Evolutionary conservation across 2,888 invertebrate genomes (phyloP).

Genomic region (Drosophila neutralis): DNA sequence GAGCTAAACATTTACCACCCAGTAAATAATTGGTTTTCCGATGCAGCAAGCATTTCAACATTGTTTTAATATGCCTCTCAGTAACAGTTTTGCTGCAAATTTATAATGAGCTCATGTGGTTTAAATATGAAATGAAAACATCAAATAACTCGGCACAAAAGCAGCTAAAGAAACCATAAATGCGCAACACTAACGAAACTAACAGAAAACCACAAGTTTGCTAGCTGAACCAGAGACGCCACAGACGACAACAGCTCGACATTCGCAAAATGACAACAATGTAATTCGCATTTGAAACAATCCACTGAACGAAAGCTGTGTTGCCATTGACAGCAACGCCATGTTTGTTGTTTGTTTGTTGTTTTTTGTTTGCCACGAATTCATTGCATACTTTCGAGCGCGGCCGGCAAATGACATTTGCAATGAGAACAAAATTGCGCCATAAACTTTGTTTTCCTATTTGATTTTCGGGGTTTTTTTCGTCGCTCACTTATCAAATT

Average conservation of each 20-base stretch:
- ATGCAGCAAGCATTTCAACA: neutral
- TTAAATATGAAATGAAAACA: constrained; percentile 13
- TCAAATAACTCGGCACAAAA: constrained; percentile 13
- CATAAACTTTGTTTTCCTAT: constrained; percentile 35
- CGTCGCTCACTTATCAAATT: constrained; percentile 55
- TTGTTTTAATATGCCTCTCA: constrained; percentile 1
- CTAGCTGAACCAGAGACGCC: constrained; percentile 6
- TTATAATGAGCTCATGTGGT: neutral
- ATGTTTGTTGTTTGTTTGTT: neutral
- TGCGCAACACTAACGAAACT: constrained; percentile 9
- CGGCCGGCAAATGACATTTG: constrained; percentile 37
- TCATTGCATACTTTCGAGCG: constrained; percentile 46
- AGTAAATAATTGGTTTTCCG: constrained; percentile 25
- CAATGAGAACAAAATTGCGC: constrained; percentile 11
- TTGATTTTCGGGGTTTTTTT: constrained; percentile 29
- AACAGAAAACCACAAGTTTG: neutral
- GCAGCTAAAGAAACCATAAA: constrained; percentile 28
- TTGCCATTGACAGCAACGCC: constrained; percentile 16
- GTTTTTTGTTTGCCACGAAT: constrained; percentile 9
- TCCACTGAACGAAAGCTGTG: constrained; percentile 32
- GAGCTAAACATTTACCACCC: constrained; percentile 12
- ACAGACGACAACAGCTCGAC: neutral
- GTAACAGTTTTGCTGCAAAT: neutral
- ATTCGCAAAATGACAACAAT: constrained; percentile 28
- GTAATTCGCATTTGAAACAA: constrained; percentile 21